Percentiles rank a stretch among this genome's conserved stretches.
These are phyloP conservation scores for Otus sunia DNA, from an alignment of 2,113 vertebrate species.

Conservation along the genomic window DNA sequence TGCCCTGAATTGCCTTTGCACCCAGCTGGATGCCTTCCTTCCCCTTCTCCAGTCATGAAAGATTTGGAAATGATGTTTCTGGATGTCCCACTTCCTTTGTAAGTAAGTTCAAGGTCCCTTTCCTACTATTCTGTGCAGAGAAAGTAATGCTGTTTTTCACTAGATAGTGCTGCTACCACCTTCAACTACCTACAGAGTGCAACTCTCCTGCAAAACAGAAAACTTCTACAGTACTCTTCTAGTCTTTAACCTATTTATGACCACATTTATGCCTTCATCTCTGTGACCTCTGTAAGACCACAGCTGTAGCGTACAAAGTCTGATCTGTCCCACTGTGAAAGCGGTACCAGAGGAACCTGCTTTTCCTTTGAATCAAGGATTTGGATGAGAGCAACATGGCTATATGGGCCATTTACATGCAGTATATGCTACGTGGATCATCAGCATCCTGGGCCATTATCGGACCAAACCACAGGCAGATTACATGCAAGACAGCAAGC, in stretches of 20 bases:
- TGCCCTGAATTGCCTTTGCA: background rate
- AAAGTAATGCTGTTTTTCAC: background rate
- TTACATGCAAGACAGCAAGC: background rate
- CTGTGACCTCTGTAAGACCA: background rate
- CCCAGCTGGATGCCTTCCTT: background rate
- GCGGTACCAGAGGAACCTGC: background rate
- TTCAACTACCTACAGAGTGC: background rate
- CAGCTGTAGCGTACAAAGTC: background rate
- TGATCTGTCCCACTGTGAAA: background rate
- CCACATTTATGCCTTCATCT: background rate
- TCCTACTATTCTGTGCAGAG: background rate
- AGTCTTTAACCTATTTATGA: background rate
- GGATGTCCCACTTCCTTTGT: background rate
- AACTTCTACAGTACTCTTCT: background rate
- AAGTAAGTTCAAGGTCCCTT: background rate
- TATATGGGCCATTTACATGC: rapidly evolving
- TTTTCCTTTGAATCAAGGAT: background rate
- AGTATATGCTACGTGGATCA: background rate
- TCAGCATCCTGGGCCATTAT: background rate
- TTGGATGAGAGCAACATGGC: background rate
- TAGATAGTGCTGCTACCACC: background rate
- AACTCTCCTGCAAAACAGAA: background rate
- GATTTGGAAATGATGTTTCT: background rate
- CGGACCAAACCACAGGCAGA: background rate
- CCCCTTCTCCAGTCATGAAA: background rate